Percentiles rank a stretch among this genome's conserved stretches.
These are phyloP conservation scores for Nothoprocta pentlandii DNA, from an alignment of 2,113 vertebrate species.

Conservation along the genomic window DNA sequence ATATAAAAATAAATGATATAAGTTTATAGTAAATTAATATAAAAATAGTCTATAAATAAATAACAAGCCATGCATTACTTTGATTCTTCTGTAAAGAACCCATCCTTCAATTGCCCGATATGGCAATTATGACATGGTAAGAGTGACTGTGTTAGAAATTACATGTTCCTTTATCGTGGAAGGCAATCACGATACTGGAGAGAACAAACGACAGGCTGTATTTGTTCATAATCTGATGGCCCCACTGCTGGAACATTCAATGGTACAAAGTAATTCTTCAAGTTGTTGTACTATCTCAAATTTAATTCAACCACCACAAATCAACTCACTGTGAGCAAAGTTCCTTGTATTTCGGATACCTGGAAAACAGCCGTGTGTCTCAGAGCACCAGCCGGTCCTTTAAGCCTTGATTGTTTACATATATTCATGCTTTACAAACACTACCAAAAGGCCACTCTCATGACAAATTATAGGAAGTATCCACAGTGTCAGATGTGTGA, in stretches of 20 bases:
- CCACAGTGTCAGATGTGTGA: fast-evolving
- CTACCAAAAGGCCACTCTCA: fast-evolving
- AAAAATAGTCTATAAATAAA: too few relatives aligned
- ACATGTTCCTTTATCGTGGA: not conserved
- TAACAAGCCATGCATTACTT: not conserved
- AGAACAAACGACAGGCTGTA: not conserved
- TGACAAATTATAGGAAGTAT: not conserved
- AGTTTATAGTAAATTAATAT: too few relatives aligned
- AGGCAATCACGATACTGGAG: not conserved
- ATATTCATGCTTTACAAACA: not conserved
- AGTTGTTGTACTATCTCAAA: not conserved
- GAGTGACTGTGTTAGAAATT: not conserved
- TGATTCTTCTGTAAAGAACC: not conserved
- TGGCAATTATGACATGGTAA: not conserved
- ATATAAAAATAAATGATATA: too few relatives aligned
- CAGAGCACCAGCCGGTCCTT: not conserved
- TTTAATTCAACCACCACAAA: not conserved
- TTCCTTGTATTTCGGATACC: not conserved
- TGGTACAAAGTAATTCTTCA: not conserved
- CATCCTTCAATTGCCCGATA: not conserved
- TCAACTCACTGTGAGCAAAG: not conserved
- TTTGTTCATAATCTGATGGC: not conserved
- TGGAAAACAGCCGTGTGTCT: not conserved
- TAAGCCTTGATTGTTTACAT: not conserved
- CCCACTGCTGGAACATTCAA: fast-evolving